Evolutionary conservation across 2,797 vertebrate species (phyloP).

Genomic region (Tokudaia muenninki): DNA sequence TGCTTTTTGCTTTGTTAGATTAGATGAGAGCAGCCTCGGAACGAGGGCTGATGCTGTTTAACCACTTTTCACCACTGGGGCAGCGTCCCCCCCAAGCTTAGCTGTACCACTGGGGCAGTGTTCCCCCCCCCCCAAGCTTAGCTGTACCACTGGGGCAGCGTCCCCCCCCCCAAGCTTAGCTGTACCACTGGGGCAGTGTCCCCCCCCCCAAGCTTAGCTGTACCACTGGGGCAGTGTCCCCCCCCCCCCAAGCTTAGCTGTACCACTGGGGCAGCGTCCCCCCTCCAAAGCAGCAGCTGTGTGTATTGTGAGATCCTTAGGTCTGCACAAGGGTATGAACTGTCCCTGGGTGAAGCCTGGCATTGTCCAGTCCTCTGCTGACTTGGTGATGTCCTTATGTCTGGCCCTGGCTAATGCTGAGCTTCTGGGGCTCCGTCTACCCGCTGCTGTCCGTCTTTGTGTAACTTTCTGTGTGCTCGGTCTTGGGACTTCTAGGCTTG

Average conservation of each 20-base stretch:
- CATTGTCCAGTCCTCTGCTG: neutral
- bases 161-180: neutral
- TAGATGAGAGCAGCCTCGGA: neutral
- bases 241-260: neutral
- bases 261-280: too few species aligned
- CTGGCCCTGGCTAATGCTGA: neutral
- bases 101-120: too few species aligned
- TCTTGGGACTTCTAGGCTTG: constrained; percentile 9
- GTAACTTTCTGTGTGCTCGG: neutral
- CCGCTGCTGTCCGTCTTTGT: neutral
- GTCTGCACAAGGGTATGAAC: neutral
- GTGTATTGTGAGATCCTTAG: neutral
- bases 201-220: neutral
- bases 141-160: too few species aligned
- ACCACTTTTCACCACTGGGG: neutral
- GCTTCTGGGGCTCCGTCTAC: neutral
- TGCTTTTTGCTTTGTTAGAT: constrained; percentile 46
- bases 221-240: too few species aligned
- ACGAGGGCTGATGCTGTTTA: neutral
- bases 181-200: too few species aligned
- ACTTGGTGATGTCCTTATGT: neutral
- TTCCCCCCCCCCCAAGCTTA: neutral
- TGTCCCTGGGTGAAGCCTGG: neutral
- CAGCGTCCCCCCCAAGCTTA: neutral
- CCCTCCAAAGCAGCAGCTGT: neutral